Percentiles rank a stretch among this genome's conserved stretches.
Conservation (phyloP, 2,888 invertebrate genomes). For the Drosophila mayaguana region DNA sequence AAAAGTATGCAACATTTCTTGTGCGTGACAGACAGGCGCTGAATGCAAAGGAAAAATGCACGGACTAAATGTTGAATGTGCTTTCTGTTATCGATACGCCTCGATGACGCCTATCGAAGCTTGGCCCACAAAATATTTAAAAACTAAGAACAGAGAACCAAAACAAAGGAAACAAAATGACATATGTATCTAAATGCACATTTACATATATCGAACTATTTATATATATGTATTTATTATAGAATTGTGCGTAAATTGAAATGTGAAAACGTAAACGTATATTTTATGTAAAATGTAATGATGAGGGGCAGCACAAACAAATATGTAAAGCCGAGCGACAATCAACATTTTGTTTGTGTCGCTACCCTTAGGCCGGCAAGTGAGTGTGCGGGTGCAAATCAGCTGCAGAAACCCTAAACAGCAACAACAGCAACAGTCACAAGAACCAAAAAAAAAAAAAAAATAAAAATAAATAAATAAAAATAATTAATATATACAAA, state of each 20-base stretch:
- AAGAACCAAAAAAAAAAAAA: neutral
- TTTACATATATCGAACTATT: neutral
- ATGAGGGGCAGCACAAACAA: constrained; percentile 64
- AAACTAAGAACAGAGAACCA: neutral
- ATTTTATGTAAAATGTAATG: constrained; percentile 36
- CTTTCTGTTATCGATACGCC: neutral
- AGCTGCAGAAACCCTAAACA: constrained; percentile 9
- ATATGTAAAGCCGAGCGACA: constrained; percentile 60
- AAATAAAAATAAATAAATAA: neutral
- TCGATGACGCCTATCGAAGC: neutral
- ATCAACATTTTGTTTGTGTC: constrained; percentile 51
- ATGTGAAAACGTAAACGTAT: constrained; percentile 22
- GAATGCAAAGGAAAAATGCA: neutral
- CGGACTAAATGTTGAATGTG: neutral
- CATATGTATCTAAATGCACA: constrained; percentile 1
- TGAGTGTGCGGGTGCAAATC: constrained; percentile 7
- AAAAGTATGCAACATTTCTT: constrained; percentile 45
- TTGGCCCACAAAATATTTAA: too few species aligned
- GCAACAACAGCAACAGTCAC: neutral
- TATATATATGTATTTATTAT: neutral
- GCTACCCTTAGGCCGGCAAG: constrained; percentile 46
- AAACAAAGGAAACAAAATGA: constrained; percentile 5
- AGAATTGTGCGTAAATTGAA: constrained; percentile 17
- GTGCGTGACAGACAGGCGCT: neutral
- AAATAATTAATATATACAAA: too few species aligned